Percentiles rank a stretch among this genome's conserved stretches.
Evolutionary conservation across 2,113 vertebrate species (phyloP).

Genomic region (Clinocottus analis): DNA sequence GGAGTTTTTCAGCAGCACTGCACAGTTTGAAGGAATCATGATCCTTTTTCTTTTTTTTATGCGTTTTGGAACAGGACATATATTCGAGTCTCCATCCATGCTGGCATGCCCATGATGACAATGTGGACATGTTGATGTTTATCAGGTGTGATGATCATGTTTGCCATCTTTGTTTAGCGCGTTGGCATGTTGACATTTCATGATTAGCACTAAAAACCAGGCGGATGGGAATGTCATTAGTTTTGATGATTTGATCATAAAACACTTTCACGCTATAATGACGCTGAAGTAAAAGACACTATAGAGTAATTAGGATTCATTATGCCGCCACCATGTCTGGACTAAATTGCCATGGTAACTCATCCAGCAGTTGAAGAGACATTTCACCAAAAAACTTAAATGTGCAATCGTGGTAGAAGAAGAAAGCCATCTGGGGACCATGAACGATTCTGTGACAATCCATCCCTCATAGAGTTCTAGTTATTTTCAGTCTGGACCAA

Average conservation of each 20-base stretch:
- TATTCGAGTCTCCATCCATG: background rate
- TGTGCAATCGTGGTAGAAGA: background rate
- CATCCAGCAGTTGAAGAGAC: background rate
- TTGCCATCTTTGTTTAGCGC: no score
- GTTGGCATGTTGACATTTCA: background rate
- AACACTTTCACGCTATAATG: background rate
- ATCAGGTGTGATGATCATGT: no score
- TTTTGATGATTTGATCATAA: background rate
- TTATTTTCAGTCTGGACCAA: background rate
- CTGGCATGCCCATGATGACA: background rate
- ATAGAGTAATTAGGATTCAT: background rate
- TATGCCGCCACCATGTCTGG: background rate
- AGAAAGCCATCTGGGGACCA: background rate
- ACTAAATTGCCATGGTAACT: background rate
- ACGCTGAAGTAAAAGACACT: background rate
- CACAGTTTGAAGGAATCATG: no score
- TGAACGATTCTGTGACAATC: background rate
- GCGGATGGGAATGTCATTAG: background rate
- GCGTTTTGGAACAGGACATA: background rate
- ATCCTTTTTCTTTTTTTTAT: no score
- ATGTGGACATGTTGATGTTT: background rate
- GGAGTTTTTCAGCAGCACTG: conserved; percentile 30
- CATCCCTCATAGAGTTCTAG: background rate
- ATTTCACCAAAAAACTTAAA: background rate
- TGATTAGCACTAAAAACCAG: background rate